Base-by-base conservation (phyloP, 2,113 vertebrate species). In the Cromileptes altivelis region DNA sequence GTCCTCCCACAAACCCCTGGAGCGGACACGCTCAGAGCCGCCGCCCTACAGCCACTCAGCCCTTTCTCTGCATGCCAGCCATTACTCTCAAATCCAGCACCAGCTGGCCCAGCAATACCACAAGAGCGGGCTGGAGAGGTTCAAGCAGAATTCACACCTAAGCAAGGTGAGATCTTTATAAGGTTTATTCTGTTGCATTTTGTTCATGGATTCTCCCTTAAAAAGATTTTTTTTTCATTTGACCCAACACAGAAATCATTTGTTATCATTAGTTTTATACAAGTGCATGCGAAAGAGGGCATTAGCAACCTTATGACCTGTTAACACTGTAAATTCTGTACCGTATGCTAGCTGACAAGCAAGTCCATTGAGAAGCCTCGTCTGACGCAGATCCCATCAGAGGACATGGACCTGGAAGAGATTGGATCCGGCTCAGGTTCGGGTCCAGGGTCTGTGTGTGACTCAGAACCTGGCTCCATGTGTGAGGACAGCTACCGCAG, bases 21-120 rank as follows among this genome's bases (percentile, higher is more conserved):
- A 96, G 86, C 94, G 98, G 87, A 98, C 98, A 3, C 97, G 97
- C 80, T 99, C 98, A 0, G 98, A 98, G 85, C 98, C 98, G 2
- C 94, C 97, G 45, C 97, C 98, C 42, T 97, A 96, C 82, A 98
- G 95, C 68, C 93, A 96, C 85, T 93, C 95, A 1, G 81, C 91
- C 21, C 87, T 97, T 27, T 91, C 95, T 87, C 94, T 95, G 73
- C 95, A 96, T 3, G 86, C 94, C 69, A 94, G 94, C 73, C 95
- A 96, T 74, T 95, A 96, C 47, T 64, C 61, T 37, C 74, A 86
- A 62, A 94, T 85, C 18, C 96, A 95, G 70, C 93, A 96, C 63
- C 96, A 97, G 70, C 92, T 95, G 50, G 92, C 95, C 64, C 96
- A 95, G 82, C 95, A 96, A 75, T 96, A 96, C 71, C 89, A 95